Conservation (phyloP, 2,113 vertebrate species). For the Peromyscus maniculatus region DNA sequence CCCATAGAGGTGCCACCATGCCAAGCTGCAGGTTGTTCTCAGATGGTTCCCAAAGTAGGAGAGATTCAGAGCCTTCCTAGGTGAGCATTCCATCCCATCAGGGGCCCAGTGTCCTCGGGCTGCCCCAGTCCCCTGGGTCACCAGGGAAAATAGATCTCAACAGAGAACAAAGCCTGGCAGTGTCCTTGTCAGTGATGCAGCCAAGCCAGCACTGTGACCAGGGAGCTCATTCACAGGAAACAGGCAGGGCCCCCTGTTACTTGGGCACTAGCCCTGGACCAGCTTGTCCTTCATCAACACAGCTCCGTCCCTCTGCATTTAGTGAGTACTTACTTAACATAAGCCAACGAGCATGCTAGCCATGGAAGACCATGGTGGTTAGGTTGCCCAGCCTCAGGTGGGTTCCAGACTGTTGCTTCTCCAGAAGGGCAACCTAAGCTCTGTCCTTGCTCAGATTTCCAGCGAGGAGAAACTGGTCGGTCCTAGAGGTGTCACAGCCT, state of each 20-base stretch:
- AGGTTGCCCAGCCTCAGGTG: too few relatives aligned
- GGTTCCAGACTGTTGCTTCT: not conserved
- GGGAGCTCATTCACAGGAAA: not conserved
- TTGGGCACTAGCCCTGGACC: not conserved
- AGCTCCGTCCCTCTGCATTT: rapidly evolving
- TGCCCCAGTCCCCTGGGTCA: slow-evolving; percentile 67
- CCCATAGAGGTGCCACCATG: not conserved
- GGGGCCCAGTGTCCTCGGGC: slow-evolving; percentile 67
- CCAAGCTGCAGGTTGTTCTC: not conserved
- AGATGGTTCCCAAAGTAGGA: not conserved
- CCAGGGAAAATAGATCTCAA: slow-evolving; percentile 63
- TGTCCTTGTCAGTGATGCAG: slow-evolving; percentile 18
- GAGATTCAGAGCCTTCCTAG: not conserved
- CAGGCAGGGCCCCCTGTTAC: not conserved
- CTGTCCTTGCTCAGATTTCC: not conserved
- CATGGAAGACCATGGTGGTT: not conserved
- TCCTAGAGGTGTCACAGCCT: not conserved
- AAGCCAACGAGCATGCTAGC: not conserved
- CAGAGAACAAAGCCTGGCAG: slow-evolving; percentile 69
- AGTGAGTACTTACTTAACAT: not conserved
- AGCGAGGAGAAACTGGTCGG: not conserved
- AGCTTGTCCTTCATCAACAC: not conserved
- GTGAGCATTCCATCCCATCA: not conserved
- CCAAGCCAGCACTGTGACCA: not conserved
- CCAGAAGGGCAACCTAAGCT: not conserved